Evolutionary conservation across 1,140 invertebrate species (phyloP).

Genomic region (Drepana arcuata): DNA sequence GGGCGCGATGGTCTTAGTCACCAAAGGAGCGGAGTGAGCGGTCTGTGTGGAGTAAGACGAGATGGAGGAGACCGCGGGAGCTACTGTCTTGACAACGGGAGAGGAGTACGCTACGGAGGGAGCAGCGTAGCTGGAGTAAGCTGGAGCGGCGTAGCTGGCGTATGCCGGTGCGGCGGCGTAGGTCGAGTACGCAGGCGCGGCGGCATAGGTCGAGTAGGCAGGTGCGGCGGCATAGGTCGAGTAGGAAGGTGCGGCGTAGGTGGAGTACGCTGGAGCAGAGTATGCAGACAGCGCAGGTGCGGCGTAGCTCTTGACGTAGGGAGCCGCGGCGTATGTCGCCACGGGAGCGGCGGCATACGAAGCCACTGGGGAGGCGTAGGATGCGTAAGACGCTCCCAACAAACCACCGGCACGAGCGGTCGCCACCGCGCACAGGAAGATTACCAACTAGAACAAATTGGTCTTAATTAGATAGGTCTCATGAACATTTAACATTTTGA

Average conservation of each 20-base stretch:
- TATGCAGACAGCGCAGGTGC: conserved; percentile 9
- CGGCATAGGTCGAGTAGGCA: not conserved
- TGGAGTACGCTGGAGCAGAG: conserved; percentile 3
- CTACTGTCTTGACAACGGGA: conserved; percentile 20
- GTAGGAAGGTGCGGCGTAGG: conserved; percentile 17
- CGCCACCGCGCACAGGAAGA: conserved; percentile 52
- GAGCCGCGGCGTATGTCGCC: conserved; percentile 7
- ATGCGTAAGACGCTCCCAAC: conserved; percentile 10
- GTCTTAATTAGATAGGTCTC: not conserved
- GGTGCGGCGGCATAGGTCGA: not conserved
- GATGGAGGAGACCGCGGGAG: conserved; percentile 28
- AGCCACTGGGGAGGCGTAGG: conserved; percentile 13
- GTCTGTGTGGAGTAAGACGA: conserved; percentile 30
- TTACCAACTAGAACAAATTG: conserved; percentile 41
- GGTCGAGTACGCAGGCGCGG: conserved; percentile 13
- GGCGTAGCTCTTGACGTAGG: conserved; percentile 8
- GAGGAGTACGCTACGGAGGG: conserved; percentile 18
- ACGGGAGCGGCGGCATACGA: conserved; percentile 10
- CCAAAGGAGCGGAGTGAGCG: conserved; percentile 15
- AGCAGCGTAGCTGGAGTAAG: conserved; percentile 12
- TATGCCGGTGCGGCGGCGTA: conserved; percentile 8
- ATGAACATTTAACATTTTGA: not conserved
- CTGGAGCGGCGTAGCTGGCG: conserved; percentile 7
- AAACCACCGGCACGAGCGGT: conserved; percentile 23
- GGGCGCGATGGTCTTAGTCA: conserved; percentile 16